Conservation (phyloP, 2,113 vertebrate species). For the Pluvianellus socialis region DNA sequence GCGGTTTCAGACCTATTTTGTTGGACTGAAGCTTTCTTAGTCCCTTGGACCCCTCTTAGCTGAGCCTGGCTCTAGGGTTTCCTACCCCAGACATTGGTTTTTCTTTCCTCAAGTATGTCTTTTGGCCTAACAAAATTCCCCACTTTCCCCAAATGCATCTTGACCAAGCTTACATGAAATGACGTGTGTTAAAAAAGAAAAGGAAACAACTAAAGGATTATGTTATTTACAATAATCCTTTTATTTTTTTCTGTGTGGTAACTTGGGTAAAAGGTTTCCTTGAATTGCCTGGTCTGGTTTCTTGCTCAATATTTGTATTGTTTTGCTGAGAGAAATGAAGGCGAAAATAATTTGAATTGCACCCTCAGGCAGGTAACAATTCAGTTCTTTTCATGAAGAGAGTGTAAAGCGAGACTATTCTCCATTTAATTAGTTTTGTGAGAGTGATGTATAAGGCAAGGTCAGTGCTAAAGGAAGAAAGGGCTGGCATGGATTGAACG, state of each 20-base stretch:
- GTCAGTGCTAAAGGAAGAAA: constrained; percentile 51
- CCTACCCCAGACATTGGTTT: neutral
- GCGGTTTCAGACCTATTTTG: neutral
- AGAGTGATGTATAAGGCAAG: constrained; percentile 39
- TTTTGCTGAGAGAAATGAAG: constrained; percentile 11
- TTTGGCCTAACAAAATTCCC: neutral
- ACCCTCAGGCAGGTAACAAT: constrained; percentile 42
- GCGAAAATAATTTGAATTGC: neutral
- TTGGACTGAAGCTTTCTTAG: neutral
- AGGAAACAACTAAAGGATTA: neutral
- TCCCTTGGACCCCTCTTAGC: neutral
- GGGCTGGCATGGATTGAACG: constrained; percentile 20
- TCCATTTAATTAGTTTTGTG: constrained; percentile 57
- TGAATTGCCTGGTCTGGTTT: neutral
- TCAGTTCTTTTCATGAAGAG: neutral
- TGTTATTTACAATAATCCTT: neutral
- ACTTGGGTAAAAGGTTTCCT: neutral
- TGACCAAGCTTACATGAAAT: neutral
- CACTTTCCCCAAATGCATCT: neutral
- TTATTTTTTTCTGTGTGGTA: neutral
- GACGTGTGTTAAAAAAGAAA: neutral
- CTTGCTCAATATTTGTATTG: neutral
- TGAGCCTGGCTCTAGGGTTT: neutral
- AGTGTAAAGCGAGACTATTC: constrained; percentile 29
- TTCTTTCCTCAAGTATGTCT: neutral